Percentiles rank a stretch among this genome's conserved stretches.
Conservation (phyloP, 2,888 invertebrate species). For the Tetragonula carbonaria region DNA sequence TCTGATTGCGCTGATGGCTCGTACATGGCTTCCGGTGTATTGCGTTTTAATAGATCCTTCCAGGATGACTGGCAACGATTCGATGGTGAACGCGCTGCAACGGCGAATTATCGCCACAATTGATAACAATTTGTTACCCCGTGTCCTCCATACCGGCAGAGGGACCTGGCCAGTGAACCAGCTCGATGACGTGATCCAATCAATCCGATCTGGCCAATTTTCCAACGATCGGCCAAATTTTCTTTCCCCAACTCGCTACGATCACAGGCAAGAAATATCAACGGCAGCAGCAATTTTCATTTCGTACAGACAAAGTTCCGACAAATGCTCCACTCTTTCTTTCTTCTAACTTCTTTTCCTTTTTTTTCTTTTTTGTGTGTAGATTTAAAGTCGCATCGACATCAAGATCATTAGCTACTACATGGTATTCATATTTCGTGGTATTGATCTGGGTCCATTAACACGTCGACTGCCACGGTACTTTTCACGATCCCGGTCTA, state of each 20-base stretch:
- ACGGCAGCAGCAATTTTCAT: conserved; percentile 2
- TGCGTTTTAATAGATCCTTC: neutral
- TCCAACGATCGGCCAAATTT: neutral
- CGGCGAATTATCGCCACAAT: conserved; percentile 61
- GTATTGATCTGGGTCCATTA: no score
- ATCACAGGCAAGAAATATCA: neutral
- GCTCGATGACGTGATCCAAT: conserved; percentile 9
- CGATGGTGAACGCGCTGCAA: conserved; percentile 15
- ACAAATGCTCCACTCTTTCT: neutral
- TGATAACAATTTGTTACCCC: conserved; percentile 68
- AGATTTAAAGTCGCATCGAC: no score
- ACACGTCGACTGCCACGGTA: no score
- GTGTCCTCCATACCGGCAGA: conserved; percentile 1
- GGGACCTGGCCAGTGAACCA: conserved; percentile 26
- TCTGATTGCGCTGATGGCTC: neutral
- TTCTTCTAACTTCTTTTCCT: no score
- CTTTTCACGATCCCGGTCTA: no score
- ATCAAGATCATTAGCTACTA: no score
- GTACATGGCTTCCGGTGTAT: neutral
- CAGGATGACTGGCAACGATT: conserved; percentile 5
- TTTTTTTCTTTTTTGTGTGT: no score
- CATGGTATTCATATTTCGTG: no score
- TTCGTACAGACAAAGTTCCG: neutral
- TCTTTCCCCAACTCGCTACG: neutral
- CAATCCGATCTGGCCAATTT: conserved; percentile 8